Percentiles rank a stretch among this genome's conserved stretches.
phyloP scores from a whole-genome alignment of 2,113 vertebrate genomes.

The Panthera uncia region DNA sequence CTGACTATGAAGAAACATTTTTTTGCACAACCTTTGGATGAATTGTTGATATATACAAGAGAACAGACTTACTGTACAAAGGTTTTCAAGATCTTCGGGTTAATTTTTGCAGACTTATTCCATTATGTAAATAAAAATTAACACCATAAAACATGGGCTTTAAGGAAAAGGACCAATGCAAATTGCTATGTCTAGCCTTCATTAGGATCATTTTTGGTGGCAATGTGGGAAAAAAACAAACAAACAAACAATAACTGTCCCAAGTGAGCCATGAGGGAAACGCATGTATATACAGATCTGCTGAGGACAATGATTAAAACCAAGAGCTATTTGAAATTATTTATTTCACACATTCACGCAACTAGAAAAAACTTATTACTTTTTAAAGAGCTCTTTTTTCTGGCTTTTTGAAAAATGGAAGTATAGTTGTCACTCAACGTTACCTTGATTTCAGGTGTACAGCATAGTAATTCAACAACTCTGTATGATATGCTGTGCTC shows the following conservation, averaged over 20 bases:
- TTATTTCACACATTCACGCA: not conserved
- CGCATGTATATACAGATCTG: not conserved
- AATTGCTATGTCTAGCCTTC: not conserved
- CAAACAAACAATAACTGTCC: not conserved
- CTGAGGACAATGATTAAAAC: not conserved
- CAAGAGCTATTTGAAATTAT: not conserved
- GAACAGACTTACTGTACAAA: not conserved
- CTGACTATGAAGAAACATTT: not conserved
- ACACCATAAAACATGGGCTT: not conserved
- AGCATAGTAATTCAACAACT: not conserved
- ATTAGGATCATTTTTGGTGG: not conserved
- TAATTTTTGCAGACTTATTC: not conserved
- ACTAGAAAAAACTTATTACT: not conserved
- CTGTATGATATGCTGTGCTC: not conserved
- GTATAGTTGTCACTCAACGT: not conserved
- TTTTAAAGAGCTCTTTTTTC: not conserved
- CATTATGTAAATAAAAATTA: not conserved
- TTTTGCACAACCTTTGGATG: not conserved
- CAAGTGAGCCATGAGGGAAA: not conserved
- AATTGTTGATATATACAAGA: not conserved
- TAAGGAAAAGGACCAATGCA: not conserved
- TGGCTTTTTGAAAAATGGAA: not conserved
- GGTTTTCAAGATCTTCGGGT: not conserved
- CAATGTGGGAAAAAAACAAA: not conserved
- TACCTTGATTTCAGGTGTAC: not conserved